Conservation (phyloP, 2,113 vertebrate species). For the Chloroceryle aenea region DNA sequence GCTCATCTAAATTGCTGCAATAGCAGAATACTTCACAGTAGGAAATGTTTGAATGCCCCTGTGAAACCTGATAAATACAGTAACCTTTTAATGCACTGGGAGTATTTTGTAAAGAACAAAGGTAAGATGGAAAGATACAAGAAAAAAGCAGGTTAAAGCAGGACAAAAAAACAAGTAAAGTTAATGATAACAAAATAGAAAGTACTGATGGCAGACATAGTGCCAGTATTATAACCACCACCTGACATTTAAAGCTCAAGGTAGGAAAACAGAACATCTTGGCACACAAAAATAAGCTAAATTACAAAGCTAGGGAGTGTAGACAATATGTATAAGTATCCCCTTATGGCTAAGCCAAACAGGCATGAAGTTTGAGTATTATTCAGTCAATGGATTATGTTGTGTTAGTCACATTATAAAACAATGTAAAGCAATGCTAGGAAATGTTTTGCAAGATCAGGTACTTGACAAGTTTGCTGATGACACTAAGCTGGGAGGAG, state of each 20-base stretch:
- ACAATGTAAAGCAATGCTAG: background rate
- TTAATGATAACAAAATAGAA: background rate
- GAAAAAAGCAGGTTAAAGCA: background rate
- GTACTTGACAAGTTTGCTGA: too few relatives aligned
- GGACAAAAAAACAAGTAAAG: background rate
- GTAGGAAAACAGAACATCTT: background rate
- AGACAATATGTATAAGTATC: background rate
- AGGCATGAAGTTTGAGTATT: background rate
- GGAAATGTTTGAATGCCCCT: background rate
- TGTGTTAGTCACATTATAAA: background rate
- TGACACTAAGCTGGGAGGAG: too few relatives aligned
- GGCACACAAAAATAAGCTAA: background rate
- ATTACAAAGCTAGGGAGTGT: background rate
- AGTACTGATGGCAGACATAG: background rate
- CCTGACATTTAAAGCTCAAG: background rate
- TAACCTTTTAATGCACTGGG: background rate
- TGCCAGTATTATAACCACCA: background rate
- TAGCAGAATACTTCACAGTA: slow-evolving; percentile 2
- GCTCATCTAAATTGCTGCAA: slow-evolving; percentile 21
- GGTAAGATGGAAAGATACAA: background rate
- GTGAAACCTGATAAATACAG: background rate
- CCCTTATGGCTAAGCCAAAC: background rate
- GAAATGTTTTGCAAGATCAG: background rate
- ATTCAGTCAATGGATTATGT: background rate
- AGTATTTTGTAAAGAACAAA: background rate